Percentiles rank a stretch among this genome's conserved stretches.
Evolutionary conservation across 2,113 vertebrate genomes (phyloP).

Genomic region (Seriola rivoliana): DNA sequence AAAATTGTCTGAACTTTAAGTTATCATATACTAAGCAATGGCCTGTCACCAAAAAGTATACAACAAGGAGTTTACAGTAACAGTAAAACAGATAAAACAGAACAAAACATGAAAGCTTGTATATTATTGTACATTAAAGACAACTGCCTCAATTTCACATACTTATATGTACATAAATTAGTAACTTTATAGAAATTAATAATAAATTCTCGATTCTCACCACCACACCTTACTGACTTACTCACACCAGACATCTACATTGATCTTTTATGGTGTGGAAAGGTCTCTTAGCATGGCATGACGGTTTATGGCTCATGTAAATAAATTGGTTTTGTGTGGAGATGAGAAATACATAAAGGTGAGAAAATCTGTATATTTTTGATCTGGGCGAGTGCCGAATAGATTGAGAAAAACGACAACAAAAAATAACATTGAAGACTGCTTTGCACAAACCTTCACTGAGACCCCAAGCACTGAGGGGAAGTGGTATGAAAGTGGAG

Average conservation of each 20-base stretch:
- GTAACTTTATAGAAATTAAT: too few species aligned
- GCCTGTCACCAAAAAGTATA: not conserved
- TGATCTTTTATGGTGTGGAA: not conserved
- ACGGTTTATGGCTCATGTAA: not conserved
- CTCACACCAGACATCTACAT: too few species aligned
- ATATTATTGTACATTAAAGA: not conserved
- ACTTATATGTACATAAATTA: not conserved
- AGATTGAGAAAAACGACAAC: not conserved
- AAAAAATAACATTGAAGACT: not conserved
- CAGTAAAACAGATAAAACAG: not conserved
- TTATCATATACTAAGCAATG: not conserved
- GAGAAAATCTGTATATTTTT: not conserved
- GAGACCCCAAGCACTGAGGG: constrained; percentile 25
- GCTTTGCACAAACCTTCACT: not conserved
- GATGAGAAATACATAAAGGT: not conserved
- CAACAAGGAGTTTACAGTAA: not conserved
- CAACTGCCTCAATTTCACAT: not conserved
- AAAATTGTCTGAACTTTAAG: not conserved
- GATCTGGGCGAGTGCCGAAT: not conserved
- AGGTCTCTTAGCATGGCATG: not conserved
- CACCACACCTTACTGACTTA: not conserved
- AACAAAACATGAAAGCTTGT: not conserved
- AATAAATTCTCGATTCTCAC: not conserved
- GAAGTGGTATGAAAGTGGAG: constrained; percentile 57
- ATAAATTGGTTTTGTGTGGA: not conserved